Percentiles rank a stretch among this genome's conserved stretches.
These are phyloP conservation scores for Mus spretus DNA, from an alignment of 2,797 vertebrate genomes.

Conservation along the genomic window DNA sequence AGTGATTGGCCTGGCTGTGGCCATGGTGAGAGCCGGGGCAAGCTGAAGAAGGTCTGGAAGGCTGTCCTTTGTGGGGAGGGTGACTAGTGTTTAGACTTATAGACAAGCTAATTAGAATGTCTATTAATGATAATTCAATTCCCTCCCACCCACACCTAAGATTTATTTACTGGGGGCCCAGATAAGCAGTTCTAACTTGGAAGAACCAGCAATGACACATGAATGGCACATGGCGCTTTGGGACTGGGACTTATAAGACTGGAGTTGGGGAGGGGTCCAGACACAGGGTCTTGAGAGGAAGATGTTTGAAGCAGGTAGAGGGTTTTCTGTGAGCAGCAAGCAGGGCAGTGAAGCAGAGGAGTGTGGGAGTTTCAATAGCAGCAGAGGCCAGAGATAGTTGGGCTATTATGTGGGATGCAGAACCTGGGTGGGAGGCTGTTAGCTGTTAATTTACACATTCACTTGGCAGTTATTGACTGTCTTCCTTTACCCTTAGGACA, in stretches of 20 bases:
- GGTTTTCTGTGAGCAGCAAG: neutral
- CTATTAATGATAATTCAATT: neutral
- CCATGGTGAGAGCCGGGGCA: slow-evolving; percentile 91
- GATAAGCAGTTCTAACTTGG: neutral
- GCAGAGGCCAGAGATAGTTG: neutral
- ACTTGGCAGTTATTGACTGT: neutral
- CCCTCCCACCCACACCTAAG: neutral
- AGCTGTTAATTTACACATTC: neutral
- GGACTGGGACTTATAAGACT: neutral
- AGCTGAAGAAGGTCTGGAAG: neutral
- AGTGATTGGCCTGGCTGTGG: slow-evolving; percentile 96
- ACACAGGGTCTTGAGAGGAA: neutral
- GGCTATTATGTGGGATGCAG: neutral
- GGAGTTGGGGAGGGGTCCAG: neutral
- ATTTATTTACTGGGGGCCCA: neutral
- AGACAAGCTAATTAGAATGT: neutral
- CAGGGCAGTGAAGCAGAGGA: neutral
- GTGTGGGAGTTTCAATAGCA: neutral
- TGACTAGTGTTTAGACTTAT: neutral
- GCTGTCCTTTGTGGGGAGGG: neutral
- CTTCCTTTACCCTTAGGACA: neutral
- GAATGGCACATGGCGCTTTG: neutral
- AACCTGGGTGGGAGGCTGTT: neutral
- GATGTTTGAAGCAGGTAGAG: neutral
- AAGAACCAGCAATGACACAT: neutral